These are phyloP conservation scores for Bombylius discolor DNA, from an alignment of 2,888 invertebrate genomes.

Conservation along the genomic window DNA sequence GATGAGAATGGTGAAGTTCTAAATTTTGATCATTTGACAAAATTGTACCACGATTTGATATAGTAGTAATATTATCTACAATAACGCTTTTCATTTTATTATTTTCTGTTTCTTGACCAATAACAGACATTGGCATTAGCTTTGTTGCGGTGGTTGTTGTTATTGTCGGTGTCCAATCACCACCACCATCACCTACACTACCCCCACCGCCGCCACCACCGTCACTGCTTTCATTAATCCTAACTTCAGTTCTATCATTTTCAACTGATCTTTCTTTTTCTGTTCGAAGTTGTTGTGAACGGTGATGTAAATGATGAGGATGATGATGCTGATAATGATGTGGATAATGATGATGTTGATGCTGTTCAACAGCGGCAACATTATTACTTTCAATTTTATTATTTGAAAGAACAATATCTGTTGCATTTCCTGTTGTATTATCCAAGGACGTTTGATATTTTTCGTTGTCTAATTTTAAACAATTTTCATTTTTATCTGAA, in stretches of 20 bases:
- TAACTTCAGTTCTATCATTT: neutral
- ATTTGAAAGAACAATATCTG: neutral
- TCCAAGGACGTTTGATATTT: neutral
- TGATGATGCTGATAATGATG: neutral
- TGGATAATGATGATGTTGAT: neutral
- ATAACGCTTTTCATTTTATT: slow-evolving; percentile 5
- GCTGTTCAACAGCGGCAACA: neutral
- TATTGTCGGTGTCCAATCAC: neutral
- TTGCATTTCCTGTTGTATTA: neutral
- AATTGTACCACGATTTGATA: neutral
- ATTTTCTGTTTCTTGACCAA: neutral
- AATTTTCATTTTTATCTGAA: slow-evolving; percentile 1
- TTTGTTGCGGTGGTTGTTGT: neutral
- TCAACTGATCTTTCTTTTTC: neutral
- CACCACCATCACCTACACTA: neutral
- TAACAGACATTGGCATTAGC: neutral
- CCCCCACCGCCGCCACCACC: neutral
- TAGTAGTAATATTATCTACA: slow-evolving; percentile 5
- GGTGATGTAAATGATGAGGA: neutral
- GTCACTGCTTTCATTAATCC: neutral
- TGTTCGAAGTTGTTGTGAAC: neutral
- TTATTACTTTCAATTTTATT: neutral
- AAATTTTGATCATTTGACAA: neutral
- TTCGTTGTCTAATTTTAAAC: slow-evolving; percentile 1
- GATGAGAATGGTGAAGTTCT: neutral